Base-by-base conservation (phyloP, 2,888 invertebrate species). In the Saturnia japonica region DNA sequence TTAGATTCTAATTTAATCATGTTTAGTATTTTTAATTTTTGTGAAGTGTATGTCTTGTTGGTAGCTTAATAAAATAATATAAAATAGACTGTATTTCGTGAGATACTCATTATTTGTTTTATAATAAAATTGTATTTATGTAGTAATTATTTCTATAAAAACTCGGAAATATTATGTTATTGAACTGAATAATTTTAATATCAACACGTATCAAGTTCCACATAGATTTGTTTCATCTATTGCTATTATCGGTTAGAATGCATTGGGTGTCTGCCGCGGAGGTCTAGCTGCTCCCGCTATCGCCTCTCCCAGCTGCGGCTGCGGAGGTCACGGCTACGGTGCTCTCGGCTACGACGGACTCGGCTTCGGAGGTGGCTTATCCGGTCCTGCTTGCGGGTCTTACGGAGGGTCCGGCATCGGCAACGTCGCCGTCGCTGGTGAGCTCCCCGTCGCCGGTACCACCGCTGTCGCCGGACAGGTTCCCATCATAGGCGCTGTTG, bases 391-490 rank as follows among this genome's bases (percentile, higher is more conserved):
- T 43, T 69, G 22, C 69, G 73, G 60, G 54, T 70, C n/a, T 68
- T 68, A 28, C 68, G 28, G 67, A 73, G 72, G 72, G 25, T 19
- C 45, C 47, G 70, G 70, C n/a, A 67, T 66, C 40, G 57, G 57
- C 25, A 64, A 64, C n/a, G 62, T 64, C 40, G 62, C 80, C 11
- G 74, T 67, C 66, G 80, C 82, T 0, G 82, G 82, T 0, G 73
- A 76, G 0, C 78, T 81, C 11, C 73, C 77, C 19, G 79, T 83
- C 4, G 62, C 62, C n/a, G 57, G 57, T 67, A 64, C 62, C 62
- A 64, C 62, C n/a, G 62, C 80, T 12, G 74, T 67, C 66, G 80
- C 82, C 0, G 82, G 82, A 0, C 72, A 76, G 0, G 77, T 81
- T 8, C 73, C 77, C 19, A 78, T 83, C 7, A 64, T 64, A 25